Evolutionary conservation across 2,888 invertebrate genomes (phyloP).

Genomic region (Brenthis daphne): DNA sequence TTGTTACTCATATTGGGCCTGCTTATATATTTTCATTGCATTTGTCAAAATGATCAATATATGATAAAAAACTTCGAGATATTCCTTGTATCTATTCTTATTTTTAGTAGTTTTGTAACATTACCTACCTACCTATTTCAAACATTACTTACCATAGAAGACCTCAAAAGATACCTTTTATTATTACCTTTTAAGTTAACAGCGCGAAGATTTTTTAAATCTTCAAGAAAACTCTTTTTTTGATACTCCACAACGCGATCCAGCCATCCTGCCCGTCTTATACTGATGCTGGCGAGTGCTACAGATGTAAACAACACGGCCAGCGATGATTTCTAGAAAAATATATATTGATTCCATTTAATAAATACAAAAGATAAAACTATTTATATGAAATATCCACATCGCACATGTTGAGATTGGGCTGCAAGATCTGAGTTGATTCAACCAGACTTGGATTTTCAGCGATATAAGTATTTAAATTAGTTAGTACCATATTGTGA

Average conservation of each 20-base stretch:
- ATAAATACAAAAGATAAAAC: not conserved
- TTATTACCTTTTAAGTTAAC: slow-evolving; percentile 50
- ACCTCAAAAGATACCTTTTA: not conserved
- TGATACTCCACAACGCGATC: slow-evolving; percentile 55
- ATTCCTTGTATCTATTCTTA: no score
- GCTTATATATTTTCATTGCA: no score
- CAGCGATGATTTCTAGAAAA: slow-evolving; percentile 12
- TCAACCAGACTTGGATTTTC: no score
- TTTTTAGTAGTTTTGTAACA: no score
- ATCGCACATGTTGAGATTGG: not conserved
- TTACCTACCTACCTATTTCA: no score
- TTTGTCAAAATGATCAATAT: no score
- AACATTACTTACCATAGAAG: no score
- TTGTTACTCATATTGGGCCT: no score
- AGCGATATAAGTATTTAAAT: no score
- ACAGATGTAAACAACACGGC: slow-evolving; percentile 24
- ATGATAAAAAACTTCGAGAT: no score
- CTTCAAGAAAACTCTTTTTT: slow-evolving; percentile 49
- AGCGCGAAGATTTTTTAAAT: slow-evolving; percentile 44
- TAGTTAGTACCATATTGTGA: no score
- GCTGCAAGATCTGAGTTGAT: no score
- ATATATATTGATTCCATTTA: not conserved
- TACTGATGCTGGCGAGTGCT: slow-evolving; percentile 37
- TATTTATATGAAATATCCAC: not conserved
- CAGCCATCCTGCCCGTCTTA: slow-evolving; percentile 55